phyloP scores from a whole-genome alignment of 2,113 vertebrate genomes.

The Apodemus sylvaticus region DNA sequence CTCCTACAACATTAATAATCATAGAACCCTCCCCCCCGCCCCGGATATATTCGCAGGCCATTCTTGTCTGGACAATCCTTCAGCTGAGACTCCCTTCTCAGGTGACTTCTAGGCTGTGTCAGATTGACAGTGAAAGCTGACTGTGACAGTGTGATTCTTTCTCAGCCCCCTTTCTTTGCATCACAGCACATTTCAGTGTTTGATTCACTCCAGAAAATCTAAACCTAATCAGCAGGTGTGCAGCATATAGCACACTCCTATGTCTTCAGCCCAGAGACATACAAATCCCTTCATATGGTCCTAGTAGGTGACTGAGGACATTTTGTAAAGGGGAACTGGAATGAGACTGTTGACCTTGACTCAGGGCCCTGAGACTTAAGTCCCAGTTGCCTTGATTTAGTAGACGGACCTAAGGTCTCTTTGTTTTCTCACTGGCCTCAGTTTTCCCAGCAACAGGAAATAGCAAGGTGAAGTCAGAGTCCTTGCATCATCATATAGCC shows the following conservation, averaged over 20 bases:
- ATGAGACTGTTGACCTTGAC: neutral
- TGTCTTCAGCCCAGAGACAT: neutral
- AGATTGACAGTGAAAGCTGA: neutral
- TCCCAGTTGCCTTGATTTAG: neutral
- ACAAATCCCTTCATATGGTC: neutral
- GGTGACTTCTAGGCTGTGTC: neutral
- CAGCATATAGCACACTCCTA: neutral
- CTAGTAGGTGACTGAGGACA: neutral
- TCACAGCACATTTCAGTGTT: neutral
- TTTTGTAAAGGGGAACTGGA: neutral
- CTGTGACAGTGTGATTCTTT: neutral
- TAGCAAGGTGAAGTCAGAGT: neutral
- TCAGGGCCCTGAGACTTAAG: neutral
- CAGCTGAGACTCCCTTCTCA: neutral
- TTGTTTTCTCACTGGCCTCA: neutral
- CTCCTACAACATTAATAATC: neutral
- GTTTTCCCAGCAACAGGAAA: neutral
- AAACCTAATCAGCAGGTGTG: no score
- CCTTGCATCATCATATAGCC: neutral
- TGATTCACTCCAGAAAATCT: neutral
- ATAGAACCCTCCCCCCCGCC: neutral
- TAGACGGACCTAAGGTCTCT: neutral
- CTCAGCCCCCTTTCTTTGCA: neutral
- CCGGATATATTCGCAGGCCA: neutral
- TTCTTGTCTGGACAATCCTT: neutral